Evolutionary conservation across 2,797 vertebrate genomes (phyloP).

Genomic region (Sebastes matsubarae): DNA sequence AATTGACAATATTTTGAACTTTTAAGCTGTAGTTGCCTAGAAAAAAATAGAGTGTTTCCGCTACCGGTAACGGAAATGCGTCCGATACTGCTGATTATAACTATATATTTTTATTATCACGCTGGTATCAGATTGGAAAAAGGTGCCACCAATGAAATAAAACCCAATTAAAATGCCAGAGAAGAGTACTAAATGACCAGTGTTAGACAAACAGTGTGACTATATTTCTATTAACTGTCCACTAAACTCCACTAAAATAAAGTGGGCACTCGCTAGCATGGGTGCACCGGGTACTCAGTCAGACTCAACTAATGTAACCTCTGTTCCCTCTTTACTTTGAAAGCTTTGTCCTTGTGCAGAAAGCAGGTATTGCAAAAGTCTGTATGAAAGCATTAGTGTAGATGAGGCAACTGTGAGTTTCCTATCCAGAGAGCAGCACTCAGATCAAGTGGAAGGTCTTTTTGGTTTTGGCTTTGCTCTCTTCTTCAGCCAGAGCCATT

Average conservation of each 20-base stretch:
- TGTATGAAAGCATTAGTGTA: conserved; percentile 57
- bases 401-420: conserved; percentile 54
- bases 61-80: too few species aligned
- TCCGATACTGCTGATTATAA: too few species aligned
- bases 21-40: background rate
- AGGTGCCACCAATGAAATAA: background rate
- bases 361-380: conserved; percentile 41
- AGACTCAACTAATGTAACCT: conserved; percentile 54
- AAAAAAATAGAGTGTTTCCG: background rate
- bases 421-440: conserved; percentile 46
- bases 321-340: conserved; percentile 62
- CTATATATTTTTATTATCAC: too few species aligned
- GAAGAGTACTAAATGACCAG: background rate
- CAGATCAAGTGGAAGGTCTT: conserved; percentile 69
- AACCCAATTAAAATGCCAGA: conserved; percentile 5
- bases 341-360: conserved; percentile 68
- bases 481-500: conserved; percentile 57
- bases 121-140: too few species aligned
- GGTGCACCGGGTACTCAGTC: conserved; percentile 13
- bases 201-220: conserved; percentile 10
- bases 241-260: conserved; percentile 35
- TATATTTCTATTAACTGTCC: conserved; percentile 34
- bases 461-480: conserved; percentile 52
- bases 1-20: conserved; percentile 26
- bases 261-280: conserved; percentile 42